These are phyloP conservation scores for Tonatia bakeri DNA, from an alignment of 2,113 vertebrate species.

Conservation along the genomic window DNA sequence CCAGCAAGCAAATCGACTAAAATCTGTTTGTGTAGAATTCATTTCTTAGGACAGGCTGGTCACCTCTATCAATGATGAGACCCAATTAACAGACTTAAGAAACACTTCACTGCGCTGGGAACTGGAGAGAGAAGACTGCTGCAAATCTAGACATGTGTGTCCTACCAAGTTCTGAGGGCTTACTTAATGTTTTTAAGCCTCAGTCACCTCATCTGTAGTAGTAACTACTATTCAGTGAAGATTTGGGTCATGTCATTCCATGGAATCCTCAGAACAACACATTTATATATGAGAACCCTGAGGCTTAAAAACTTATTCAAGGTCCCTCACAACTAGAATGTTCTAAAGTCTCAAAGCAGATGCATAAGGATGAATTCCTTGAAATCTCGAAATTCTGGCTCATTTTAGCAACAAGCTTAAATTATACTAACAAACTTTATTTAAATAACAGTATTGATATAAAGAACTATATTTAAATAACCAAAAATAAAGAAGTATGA, in stretches of 20 bases:
- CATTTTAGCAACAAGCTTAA: neutral
- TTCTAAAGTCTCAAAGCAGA: neutral
- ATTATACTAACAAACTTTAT: neutral
- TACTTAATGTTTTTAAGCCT: neutral
- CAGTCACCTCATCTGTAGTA: neutral
- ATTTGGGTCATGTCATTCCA: neutral
- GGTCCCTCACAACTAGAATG: neutral
- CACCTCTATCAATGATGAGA: neutral
- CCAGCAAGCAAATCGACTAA: neutral
- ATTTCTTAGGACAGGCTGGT: neutral
- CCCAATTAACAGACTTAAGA: neutral
- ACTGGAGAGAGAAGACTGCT: neutral
- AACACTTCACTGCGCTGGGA: neutral
- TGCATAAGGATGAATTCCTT: neutral
- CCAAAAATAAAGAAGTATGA: neutral
- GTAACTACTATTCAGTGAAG: neutral
- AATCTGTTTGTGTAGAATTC: neutral
- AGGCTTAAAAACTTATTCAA: neutral
- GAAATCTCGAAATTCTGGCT: neutral
- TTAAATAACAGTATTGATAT: neutral
- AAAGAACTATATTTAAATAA: neutral
- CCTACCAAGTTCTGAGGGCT: neutral
- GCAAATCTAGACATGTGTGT: fast-evolving
- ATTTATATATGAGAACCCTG: neutral
- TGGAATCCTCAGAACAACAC: neutral